phyloP scores from a whole-genome alignment of 2,113 vertebrate genomes.

The Thermophis baileyi region DNA sequence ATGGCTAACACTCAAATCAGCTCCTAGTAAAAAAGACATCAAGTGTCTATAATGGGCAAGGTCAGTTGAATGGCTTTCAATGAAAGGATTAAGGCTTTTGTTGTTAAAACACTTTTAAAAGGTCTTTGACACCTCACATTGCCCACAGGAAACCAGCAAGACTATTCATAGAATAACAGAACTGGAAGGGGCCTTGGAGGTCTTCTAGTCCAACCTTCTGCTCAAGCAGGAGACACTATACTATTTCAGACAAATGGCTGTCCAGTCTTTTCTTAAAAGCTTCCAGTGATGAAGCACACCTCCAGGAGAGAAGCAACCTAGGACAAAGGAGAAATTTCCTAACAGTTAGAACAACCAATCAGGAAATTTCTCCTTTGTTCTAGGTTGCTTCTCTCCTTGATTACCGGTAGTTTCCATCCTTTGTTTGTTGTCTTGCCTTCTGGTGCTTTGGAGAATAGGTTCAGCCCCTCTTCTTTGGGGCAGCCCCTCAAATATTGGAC shows the following conservation, averaged over 20 bases:
- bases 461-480: too few relatives aligned
- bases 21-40: constrained; percentile 46
- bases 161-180: not conserved
- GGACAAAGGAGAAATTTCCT: too few relatives aligned
- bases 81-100: constrained; percentile 61
- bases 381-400: too few relatives aligned
- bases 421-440: too few relatives aligned
- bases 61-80: constrained; percentile 56
- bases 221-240: not conserved
- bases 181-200: not conserved
- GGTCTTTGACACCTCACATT: not conserved
- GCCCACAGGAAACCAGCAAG: not conserved
- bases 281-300: not conserved
- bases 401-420: too few relatives aligned
- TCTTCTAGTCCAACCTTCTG: not conserved
- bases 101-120: constrained; percentile 43
- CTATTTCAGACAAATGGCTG: not conserved
- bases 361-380: not conserved
- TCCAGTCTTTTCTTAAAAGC: not conserved
- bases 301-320: too few relatives aligned
- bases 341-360: too few relatives aligned
- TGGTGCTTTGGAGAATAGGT: too few relatives aligned
- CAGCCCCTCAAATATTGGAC: too few relatives aligned
- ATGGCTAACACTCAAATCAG: constrained; percentile 45
- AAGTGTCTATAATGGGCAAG: constrained; percentile 50